Percentiles rank a stretch among this genome's conserved stretches.
phyloP scores from a whole-genome alignment of 2,797 vertebrate genomes.

The Lophotriccus pileatus region DNA sequence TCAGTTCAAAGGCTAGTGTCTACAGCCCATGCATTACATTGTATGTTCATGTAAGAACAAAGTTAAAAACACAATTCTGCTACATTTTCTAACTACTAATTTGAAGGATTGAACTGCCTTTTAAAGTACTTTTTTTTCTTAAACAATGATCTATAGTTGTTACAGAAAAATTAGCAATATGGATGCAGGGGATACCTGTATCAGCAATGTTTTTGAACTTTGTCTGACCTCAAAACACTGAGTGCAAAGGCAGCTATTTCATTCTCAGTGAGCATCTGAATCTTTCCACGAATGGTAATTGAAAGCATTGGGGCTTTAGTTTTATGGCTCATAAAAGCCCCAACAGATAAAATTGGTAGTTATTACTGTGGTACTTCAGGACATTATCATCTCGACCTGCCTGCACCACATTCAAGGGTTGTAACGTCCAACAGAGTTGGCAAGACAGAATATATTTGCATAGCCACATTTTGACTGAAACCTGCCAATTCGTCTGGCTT shows the following conservation, averaged over 20 bases:
- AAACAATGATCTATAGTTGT: background rate
- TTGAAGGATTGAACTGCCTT: background rate
- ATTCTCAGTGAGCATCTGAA: background rate
- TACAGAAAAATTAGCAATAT: background rate
- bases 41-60: background rate
- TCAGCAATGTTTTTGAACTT: background rate
- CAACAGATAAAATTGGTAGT: background rate
- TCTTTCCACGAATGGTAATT: background rate
- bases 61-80: background rate
- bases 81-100: background rate
- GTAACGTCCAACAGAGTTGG: background rate
- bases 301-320: background rate
- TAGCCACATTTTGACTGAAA: background rate
- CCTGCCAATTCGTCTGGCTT: background rate
- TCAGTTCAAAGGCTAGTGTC: background rate
- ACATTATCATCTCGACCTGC: background rate
- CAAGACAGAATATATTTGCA: background rate
- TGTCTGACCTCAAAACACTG: background rate
- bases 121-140: background rate
- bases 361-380: background rate
- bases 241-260: background rate
- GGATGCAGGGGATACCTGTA: accelerated
- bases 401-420: accelerated
- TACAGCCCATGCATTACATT: background rate
- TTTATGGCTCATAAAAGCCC: background rate